These are phyloP conservation scores for Cyrtodaria siliqua DNA, from an alignment of 2,888 invertebrate genomes.

Conservation along the genomic window DNA sequence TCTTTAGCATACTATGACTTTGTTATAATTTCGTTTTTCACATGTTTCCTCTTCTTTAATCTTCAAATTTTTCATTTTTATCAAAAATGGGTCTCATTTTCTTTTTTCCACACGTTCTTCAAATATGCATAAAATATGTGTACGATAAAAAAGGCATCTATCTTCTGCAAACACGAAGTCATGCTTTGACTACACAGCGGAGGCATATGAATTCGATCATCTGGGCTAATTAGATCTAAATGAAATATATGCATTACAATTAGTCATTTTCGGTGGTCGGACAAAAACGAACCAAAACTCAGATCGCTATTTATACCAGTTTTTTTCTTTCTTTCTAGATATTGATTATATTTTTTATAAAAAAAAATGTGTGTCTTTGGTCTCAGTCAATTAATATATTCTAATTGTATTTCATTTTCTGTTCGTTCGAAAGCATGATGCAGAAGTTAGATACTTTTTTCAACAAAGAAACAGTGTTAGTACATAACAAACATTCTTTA, in stretches of 20 bases:
- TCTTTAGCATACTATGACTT: too few relatives aligned
- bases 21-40: too few relatives aligned
- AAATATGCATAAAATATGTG: background rate
- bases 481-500: background rate
- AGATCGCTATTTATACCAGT: background rate
- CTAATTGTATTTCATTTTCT: too few relatives aligned
- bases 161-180: conserved; percentile 4
- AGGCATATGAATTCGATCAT: background rate
- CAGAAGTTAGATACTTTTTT: conserved; percentile 3
- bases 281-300: conserved; percentile 4
- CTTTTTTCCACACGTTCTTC: too few relatives aligned
- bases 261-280: conserved; percentile 7
- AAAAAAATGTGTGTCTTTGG: too few relatives aligned
- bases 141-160: background rate
- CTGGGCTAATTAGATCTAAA: conserved; percentile 2
- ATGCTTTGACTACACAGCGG: background rate
- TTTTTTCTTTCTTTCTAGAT: background rate
- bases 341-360: too few relatives aligned
- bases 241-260: conserved; percentile 3
- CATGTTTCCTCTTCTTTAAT: too few relatives aligned
- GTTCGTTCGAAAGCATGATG: conserved; percentile 12
- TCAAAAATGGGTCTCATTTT: too few relatives aligned
- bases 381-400: too few relatives aligned
- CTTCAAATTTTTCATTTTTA: too few relatives aligned
- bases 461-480: conserved; percentile 19